Evolutionary conservation across 2,113 vertebrate species (phyloP), one percentile per base, ranked within the genome.

Genomic region (Labrus mixtus): DNA sequence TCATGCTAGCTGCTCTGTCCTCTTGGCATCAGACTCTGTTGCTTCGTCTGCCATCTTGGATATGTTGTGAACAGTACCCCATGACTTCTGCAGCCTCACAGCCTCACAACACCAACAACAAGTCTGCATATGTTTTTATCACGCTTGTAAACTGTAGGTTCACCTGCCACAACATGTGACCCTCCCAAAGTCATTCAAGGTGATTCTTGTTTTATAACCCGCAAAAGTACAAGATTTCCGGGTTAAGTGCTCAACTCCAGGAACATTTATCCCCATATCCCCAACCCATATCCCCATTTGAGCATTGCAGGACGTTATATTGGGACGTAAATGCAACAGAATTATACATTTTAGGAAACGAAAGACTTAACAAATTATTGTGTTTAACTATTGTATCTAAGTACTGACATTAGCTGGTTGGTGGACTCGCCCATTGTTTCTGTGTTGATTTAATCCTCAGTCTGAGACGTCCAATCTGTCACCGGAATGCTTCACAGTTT

Each of bases 401-500:
- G 10, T 10, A 15, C 25, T 60, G 33, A 50, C 51, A 43, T 20
- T 6, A 68, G 13, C 41, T 60, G 25, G 10, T 68, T 15, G 10
- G 6, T 23, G 12, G 39, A 70, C 13, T 45, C 16, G 7, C 23
- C 53, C 39, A 10, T 62, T 8, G 1, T 17, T 41, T 66, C 50
- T n/a, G 33, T 19, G 46, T 36, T 53, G 23, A 72, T 33, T 57
- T 4, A 61, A 36, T 46, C 20, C 41, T 56, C 17, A 17, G 11
- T 55, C 39, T 55, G 2, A 57, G 17, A 25, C 43, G 56, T 57
- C 43, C 9, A 10, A 41, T 22, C 20, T 6, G 11, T 20, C 54
- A n/a, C 17, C 23, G 51, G 65, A 78, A 78, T 56, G 54, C 41
- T 54, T 67, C 33, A 20, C 39, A 75, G 1, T 71, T n/a, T n/a